Base-by-base conservation (phyloP, 2,113 vertebrate species). In the Panurus biarmicus region DNA sequence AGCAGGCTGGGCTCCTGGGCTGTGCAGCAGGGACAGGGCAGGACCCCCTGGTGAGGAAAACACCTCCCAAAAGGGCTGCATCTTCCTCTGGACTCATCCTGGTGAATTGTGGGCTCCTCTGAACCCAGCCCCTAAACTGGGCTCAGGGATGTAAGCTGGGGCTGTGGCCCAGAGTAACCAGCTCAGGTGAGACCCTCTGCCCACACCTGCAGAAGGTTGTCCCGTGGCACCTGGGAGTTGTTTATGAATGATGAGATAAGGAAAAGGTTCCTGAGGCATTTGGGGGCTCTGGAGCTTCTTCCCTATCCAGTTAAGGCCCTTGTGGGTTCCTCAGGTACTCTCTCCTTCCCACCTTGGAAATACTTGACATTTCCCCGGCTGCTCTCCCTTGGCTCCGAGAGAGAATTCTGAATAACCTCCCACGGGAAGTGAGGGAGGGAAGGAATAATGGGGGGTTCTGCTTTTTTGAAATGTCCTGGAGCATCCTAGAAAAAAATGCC, bases 371-470 rank as follows among this genome's bases (percentile, higher is more conserved):
- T 90, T 85, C 70, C 62, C 78, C 66, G 89, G 53, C 62, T 93
- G 36, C 62, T 93, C 51, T 88, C 57, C 60, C 58, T 38, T 73
- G 78, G 25, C 69, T 94, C 22, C 45, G 73, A 78, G 82, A 66
- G 40, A 89, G n/a, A 82, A 95, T 77, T 86, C 83, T 20, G 56
- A 90, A 81, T 77, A 40, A 92, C 83, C 78, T 96, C 94, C 94
- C 83, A 21, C 3, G 62, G 85, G 89, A 42, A 48, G 35, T 12
- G 58, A 58, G n/a, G 66, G 40, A 51, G 28, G 31, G 44, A 6
- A 33, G 66, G 69, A 87, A 44, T 61, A 33, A 58, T n/a, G 12
- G 58, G 53, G 19, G 3, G 1, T 67, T 90, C 84, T 80, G 66
- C 4, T 23, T 60, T 57, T 66, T 58, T 56, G 61, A 78, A 92